phyloP scores from a whole-genome alignment of 2,113 vertebrate species.

The Coreoperca whiteheadi region DNA sequence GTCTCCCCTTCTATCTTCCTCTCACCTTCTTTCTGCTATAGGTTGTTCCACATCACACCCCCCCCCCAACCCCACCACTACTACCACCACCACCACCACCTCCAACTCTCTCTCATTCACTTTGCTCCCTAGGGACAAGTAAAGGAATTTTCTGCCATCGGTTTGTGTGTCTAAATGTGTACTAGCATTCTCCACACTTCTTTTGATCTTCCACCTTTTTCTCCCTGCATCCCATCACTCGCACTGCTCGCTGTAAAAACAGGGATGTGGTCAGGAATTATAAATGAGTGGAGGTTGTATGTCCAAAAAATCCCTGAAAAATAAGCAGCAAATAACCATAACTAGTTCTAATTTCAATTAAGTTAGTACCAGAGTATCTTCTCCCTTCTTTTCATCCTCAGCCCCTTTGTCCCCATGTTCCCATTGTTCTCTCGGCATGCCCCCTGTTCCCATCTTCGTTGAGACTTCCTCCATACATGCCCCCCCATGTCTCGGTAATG shows the following conservation, averaged over 20 bases:
- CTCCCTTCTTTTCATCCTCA: constrained; percentile 9
- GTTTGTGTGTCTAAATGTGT: constrained; percentile 20
- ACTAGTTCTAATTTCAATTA: not conserved
- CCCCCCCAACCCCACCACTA: constrained; percentile 22
- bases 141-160: constrained; percentile 42
- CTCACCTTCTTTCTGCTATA: constrained; percentile 44
- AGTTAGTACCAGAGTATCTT: constrained; percentile 9
- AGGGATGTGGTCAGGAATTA: constrained; percentile 14
- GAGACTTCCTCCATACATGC: constrained; percentile 55
- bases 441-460: constrained; percentile 43
- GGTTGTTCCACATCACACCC: constrained; percentile 37
- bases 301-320: not conserved
- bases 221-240: not conserved
- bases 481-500: constrained; percentile 73
- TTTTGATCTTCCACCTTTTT: constrained; percentile 30
- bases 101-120: constrained; percentile 49
- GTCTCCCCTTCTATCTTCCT: constrained; percentile 27
- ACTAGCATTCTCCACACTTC: constrained; percentile 17
- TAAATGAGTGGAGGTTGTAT: constrained; percentile 6
- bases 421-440: constrained; percentile 56
- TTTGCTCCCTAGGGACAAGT: constrained; percentile 68
- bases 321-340: not conserved
- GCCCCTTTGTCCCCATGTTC: constrained; percentile 39
- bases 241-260: not conserved
- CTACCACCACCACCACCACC: no score